Conservation (phyloP, 2,113 vertebrate genomes). For the Chaetodon auriga region DNA sequence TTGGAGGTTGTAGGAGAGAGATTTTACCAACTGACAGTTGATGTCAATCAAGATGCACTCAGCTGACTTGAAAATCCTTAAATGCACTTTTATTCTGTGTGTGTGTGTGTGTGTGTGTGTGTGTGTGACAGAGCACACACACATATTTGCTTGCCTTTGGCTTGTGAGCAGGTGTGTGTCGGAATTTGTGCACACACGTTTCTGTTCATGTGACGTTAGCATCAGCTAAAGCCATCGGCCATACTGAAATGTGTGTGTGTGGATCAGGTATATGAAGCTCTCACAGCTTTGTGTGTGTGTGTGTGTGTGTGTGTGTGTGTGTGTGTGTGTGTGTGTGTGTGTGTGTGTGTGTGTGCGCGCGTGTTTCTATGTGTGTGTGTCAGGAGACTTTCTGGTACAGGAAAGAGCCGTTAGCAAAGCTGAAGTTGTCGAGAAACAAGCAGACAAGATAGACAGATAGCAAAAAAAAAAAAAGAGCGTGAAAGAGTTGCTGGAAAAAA, state of each 20-base stretch:
- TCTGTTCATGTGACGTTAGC: not conserved
- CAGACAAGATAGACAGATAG: not conserved
- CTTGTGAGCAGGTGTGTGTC: not conserved
- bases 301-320: not conserved
- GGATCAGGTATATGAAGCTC: not conserved
- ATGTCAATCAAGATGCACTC: conserved; percentile 68
- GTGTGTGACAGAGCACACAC: not conserved
- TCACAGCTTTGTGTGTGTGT: not conserved
- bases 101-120: conserved; percentile 3
- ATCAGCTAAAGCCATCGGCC: not conserved
- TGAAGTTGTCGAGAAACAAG: not conserved
- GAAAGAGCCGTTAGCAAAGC: not conserved
- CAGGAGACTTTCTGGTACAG: not conserved
- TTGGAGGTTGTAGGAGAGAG: conserved; percentile 33
- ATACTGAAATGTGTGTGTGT: not conserved
- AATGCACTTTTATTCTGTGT: conserved; percentile 54
- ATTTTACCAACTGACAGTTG: conserved; percentile 53
- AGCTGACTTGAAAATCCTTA: conserved; percentile 39
- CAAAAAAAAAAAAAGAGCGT: not conserved
- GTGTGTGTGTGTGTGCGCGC: not conserved
- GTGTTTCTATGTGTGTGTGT: not conserved
- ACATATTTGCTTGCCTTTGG: not conserved
- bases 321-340: not conserved
- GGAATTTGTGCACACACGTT: not conserved
- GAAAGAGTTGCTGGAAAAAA: not conserved